A percentile compares a stretch with the other conserved stretches of the same genome.
Conservation (phyloP, 2,888 invertebrate species). For the Drosophila seclusa region DNA sequence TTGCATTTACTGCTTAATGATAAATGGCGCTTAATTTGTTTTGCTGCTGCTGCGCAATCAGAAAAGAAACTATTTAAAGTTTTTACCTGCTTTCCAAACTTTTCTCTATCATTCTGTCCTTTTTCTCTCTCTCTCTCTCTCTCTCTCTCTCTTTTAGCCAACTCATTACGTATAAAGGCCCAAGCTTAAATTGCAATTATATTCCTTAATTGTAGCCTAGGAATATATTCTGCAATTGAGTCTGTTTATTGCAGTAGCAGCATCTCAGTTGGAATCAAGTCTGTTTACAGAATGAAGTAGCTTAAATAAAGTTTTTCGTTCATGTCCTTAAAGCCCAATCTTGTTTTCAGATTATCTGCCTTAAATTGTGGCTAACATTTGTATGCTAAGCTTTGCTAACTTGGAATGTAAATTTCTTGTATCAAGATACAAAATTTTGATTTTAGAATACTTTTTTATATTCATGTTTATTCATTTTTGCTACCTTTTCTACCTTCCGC, state of each 20-base stretch:
- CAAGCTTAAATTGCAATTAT: neutral
- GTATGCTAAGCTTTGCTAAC: neutral
- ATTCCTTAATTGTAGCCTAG: neutral
- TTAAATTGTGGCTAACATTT: neutral
- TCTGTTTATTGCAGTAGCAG: neutral
- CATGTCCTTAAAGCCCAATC: neutral
- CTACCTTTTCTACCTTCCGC: neutral
- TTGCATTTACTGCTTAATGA: constrained; percentile 42
- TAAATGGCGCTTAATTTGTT: constrained; percentile 70
- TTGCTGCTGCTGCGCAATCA: constrained; percentile 14
- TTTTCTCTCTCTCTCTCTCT: neutral
- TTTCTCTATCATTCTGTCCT: neutral
- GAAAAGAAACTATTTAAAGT: constrained; percentile 14
- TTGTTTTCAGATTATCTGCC: neutral
- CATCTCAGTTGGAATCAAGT: neutral
- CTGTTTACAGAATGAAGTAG: neutral
- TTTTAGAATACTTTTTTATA: neutral
- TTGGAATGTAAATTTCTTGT: neutral
- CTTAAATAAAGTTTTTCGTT: neutral
- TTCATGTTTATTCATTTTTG: neutral
- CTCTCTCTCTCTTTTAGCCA: neutral
- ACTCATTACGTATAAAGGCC: neutral
- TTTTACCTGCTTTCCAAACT: constrained; percentile 1
- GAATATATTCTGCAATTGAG: neutral
- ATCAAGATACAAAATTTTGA: neutral